Evolutionary conservation across 2,113 vertebrate genomes (phyloP).

Genomic region (Hydropotes inermis): DNA sequence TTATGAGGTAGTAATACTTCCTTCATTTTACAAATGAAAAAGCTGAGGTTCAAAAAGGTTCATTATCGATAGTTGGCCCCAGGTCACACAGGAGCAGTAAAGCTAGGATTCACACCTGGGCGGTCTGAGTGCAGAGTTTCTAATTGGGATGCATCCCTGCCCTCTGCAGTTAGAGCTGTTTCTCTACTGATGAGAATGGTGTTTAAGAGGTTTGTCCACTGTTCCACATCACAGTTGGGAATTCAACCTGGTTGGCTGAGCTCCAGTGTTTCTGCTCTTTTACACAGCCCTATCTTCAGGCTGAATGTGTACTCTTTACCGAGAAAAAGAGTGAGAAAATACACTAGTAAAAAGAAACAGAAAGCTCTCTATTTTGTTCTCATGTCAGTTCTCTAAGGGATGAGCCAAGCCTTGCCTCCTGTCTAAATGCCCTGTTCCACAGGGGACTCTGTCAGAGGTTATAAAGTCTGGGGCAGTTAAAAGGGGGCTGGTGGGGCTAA

Average conservation of each 20-base stretch:
- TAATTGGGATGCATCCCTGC: not conserved
- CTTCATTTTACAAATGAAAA: not conserved
- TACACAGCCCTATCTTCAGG: not conserved
- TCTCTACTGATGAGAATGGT: no score
- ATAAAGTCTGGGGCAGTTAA: not conserved
- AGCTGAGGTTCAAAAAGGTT: not conserved
- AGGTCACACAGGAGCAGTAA: not conserved
- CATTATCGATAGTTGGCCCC: not conserved
- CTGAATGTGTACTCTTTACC: not conserved
- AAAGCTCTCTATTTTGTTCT: conserved; percentile 2
- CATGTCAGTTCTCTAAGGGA: not conserved
- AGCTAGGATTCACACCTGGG: not conserved
- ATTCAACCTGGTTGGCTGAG: not conserved
- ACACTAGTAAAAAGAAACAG: not conserved
- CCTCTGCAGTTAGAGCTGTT: not conserved
- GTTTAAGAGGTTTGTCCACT: not conserved
- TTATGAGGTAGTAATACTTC: not conserved
- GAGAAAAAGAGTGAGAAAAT: conserved; percentile 2
- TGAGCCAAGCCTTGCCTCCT: not conserved
- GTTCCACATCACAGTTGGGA: accelerated
- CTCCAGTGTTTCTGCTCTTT: not conserved
- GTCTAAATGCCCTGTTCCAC: not conserved
- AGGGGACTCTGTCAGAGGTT: not conserved
- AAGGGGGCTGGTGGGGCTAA: not conserved
- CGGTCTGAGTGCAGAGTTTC: not conserved